A percentile compares a stretch with the other conserved stretches of the same genome.
These are phyloP conservation scores for Antedon mediterranea DNA, from an alignment of 53 echinoderm and acorn worm genomes.

Conservation along the genomic window DNA sequence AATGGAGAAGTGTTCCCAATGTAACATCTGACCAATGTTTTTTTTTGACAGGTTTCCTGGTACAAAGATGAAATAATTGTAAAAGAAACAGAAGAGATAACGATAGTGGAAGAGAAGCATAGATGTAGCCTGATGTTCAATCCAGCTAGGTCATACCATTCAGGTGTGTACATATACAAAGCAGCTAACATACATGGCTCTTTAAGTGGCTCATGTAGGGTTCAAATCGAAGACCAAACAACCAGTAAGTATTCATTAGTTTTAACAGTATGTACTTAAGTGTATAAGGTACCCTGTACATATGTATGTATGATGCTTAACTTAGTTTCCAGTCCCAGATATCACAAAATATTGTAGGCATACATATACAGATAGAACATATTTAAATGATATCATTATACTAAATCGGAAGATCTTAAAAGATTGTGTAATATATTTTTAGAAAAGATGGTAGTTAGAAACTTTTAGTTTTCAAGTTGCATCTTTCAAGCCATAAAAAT, in stretches of 20 bases:
- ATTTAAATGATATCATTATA: too few species aligned
- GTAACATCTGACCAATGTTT: too few species aligned
- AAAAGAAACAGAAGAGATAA: constrained; percentile 30
- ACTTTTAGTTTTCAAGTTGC: too few species aligned
- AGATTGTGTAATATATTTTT: too few species aligned
- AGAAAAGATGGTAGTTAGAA: too few species aligned
- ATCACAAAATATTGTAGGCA: too few species aligned
- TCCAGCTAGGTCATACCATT: neutral
- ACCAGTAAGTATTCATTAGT: neutral
- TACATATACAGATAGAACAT: too few species aligned
- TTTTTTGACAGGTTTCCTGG: constrained; percentile 48
- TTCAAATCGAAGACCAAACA: neutral
- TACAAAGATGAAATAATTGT: constrained; percentile 54
- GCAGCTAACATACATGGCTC: neutral
- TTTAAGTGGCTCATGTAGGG: neutral
- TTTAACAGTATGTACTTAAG: neutral
- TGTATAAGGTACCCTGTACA: neutral
- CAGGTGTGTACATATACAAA: constrained; percentile 1
- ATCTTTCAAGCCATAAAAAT: too few species aligned
- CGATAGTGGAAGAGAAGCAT: neutral
- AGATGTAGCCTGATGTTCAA: neutral
- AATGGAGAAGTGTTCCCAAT: too few species aligned
- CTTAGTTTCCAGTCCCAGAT: too few species aligned
- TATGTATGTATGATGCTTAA: too few species aligned
- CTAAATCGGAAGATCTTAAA: too few species aligned